These are phyloP conservation scores for Elgonia sp. DNA, from an alignment of 2,888 invertebrate genomes.

Conservation along the genomic window DNA sequence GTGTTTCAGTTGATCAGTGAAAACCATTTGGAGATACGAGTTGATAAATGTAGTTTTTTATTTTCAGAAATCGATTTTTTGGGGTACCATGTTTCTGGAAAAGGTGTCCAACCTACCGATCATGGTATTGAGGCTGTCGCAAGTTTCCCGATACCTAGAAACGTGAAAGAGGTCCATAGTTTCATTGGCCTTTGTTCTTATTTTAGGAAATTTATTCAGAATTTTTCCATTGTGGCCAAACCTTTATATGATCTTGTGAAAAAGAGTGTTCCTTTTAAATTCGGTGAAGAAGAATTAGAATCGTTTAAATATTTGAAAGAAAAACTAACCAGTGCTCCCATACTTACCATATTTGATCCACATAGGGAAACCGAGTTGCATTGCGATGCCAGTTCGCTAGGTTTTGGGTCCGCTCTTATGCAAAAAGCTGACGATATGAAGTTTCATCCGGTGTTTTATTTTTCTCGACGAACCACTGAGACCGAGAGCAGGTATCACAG, in stretches of 20 bases:
- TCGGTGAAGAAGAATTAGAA: background rate
- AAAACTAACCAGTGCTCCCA: slow-evolving; percentile 2
- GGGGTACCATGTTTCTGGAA: slow-evolving; percentile 76
- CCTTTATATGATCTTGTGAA: slow-evolving; percentile 26
- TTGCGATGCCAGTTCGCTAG: slow-evolving; percentile 28
- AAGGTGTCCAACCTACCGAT: slow-evolving; percentile 75
- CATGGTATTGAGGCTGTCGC: background rate
- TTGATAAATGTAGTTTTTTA: slow-evolving; percentile 77
- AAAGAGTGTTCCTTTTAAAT: background rate
- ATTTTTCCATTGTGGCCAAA: slow-evolving; percentile 4
- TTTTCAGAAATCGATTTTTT: slow-evolving; percentile 75
- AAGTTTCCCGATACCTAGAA: background rate
- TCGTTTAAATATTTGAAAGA: slow-evolving; percentile 11
- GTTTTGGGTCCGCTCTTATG: slow-evolving; percentile 15
- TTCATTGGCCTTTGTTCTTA: slow-evolving; percentile 12
- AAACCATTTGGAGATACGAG: slow-evolving; percentile 63
- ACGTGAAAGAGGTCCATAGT: slow-evolving; percentile 8
- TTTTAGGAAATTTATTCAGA: slow-evolving; percentile 16
- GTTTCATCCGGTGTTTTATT: slow-evolving; percentile 41
- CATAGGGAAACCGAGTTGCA: slow-evolving; percentile 27
- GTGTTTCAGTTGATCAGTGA: slow-evolving; percentile 50
- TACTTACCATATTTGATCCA: slow-evolving; percentile 12
- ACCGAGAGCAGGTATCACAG: slow-evolving; percentile 39
- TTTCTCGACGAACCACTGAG: slow-evolving; percentile 23
- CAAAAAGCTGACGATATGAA: slow-evolving; percentile 15